Conservation (phyloP, 2,888 invertebrate genomes). For the Oeneis ivallda region DNA sequence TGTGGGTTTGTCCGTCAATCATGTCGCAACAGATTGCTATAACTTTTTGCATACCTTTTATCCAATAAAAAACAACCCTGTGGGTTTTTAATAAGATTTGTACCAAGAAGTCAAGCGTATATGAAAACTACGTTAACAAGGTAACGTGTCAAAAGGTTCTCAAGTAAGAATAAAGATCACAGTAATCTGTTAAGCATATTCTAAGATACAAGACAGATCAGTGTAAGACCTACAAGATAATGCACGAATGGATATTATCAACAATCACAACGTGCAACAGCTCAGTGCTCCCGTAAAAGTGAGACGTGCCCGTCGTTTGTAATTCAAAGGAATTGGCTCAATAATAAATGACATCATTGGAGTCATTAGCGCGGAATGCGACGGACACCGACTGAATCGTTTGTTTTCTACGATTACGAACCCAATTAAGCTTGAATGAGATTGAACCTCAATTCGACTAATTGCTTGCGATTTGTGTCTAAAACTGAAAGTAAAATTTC, state of each 20-base stretch:
- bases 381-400: conserved; percentile 38
- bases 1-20: too few relatives aligned
- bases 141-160: too few relatives aligned
- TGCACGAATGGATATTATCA: background rate
- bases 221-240: background rate
- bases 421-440: conserved; percentile 4
- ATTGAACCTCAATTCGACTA: background rate
- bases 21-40: too few relatives aligned
- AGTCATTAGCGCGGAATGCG: conserved; percentile 42
- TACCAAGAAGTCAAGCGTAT: too few relatives aligned
- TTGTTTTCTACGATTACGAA: conserved; percentile 43
- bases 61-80: too few relatives aligned
- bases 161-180: too few relatives aligned
- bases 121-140: too few relatives aligned
- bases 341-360: conserved; percentile 43
- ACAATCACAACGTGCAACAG: conserved; percentile 5
- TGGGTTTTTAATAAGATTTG: too few relatives aligned
- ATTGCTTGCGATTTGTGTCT: background rate
- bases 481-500: background rate
- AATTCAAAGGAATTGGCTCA: conserved; percentile 35
- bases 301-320: conserved; percentile 25
- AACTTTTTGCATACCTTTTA: too few relatives aligned
- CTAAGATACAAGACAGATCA: too few relatives aligned
- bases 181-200: too few relatives aligned
- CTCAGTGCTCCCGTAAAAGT: conserved; percentile 11